Evolutionary conservation across 2,888 invertebrate genomes (phyloP), one percentile per base, ranked within the genome.

Genomic region (Pyrocoelia pectoralis): DNA sequence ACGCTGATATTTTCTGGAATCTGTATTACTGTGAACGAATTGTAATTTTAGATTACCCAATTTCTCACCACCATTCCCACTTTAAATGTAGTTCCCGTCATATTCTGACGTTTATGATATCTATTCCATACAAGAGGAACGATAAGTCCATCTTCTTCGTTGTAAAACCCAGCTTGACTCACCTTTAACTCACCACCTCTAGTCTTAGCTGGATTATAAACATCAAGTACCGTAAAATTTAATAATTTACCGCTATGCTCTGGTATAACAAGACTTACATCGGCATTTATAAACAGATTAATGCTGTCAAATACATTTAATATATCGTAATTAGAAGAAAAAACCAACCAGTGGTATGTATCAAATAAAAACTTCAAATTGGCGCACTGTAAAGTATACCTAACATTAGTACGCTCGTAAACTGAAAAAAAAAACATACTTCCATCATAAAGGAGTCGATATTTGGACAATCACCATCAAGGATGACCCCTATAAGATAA

Each of bases 71-170:
- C 87, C 43, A 87, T 79, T 63, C 85, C 83, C 54, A 84, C 83
- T 72, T 83, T 86, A 46, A 89, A 80, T 49, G 77, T 78, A 4
- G 87, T 83, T 6, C 86, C 86, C 49, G 82, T 82, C 80, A 89
- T 81, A 76, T 88, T 80, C 67, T 79, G 82, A 64, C 87, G 78
- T 69, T 59, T 71, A 80, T 73, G 75, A 78, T 53, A 59, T 17
- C 53, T 53, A 38, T 59, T 52, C 17, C 13, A 43, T 6, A 12
- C 14, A 1, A 13, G 2, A 5, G 13, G 13, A 3, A 12, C 9
- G 1, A 17, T 19, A 48, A 40, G 29, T 1, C 48, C 52, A 19
- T 46, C 29, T 1, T 15, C 64, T 24, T 74, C 76, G 81, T 84
- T 52, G 13, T 53, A 87, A 68, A 72, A 75, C 18, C 88, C 88